These are phyloP conservation scores for Nasonia vitripennis DNA, from an alignment of 1,140 invertebrate genomes.

Conservation along the genomic window DNA sequence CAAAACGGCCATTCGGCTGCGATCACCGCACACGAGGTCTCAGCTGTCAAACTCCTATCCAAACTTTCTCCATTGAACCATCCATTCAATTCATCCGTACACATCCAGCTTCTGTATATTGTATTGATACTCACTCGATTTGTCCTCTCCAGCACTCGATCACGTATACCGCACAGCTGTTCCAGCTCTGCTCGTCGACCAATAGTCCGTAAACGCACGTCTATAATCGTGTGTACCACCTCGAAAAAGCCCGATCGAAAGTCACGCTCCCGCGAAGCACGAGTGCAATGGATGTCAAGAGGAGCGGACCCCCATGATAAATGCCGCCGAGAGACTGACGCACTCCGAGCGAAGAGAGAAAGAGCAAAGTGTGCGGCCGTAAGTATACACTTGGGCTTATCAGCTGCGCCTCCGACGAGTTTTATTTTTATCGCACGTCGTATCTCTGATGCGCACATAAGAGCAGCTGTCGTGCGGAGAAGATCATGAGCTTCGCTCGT, in stretches of 20 bases:
- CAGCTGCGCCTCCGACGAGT: too few species aligned
- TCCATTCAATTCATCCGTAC: not conserved
- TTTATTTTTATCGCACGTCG: too few species aligned
- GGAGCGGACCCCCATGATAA: slow-evolving; percentile 7
- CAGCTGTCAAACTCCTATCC: too few species aligned
- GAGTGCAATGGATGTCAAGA: not conserved
- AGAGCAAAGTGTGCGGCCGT: not conserved
- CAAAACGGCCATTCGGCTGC: too few species aligned
- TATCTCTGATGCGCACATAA: not conserved
- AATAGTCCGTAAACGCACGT: too few species aligned
- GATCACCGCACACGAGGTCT: too few species aligned
- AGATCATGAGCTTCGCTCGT: too few species aligned
- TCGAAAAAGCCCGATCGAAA: not conserved
- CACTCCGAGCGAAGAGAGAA: not conserved
- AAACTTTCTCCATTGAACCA: not conserved
- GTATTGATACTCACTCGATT: not conserved
- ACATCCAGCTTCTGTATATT: not conserved
- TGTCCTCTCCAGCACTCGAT: too few species aligned
- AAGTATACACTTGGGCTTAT: not conserved
- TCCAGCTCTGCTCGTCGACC: too few species aligned
- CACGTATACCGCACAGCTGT: not conserved
- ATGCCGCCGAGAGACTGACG: slow-evolving; percentile 4
- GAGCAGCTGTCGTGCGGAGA: not conserved
- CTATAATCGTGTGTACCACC: not conserved
- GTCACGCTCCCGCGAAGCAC: not conserved